These are phyloP conservation scores for Schlechtendalia chinensis DNA, from an alignment of 1,140 invertebrate genomes.

Conservation along the genomic window DNA sequence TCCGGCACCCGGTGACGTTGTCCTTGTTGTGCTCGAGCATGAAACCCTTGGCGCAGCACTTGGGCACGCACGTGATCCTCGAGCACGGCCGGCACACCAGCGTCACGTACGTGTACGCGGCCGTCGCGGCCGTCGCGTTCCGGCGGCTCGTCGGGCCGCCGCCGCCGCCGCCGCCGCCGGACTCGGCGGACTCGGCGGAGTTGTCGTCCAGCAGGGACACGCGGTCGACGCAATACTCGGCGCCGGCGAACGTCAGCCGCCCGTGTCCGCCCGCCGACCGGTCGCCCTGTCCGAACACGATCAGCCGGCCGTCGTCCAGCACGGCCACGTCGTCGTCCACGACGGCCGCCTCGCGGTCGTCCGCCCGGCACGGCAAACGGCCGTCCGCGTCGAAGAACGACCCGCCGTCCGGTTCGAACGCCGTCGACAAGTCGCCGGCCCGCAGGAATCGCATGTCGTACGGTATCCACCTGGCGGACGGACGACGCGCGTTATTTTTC, in stretches of 20 bases:
- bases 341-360: conserved; percentile 5
- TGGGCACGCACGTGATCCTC: conserved; percentile 40
- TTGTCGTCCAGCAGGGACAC: conserved; percentile 22
- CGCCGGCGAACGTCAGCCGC: not conserved
- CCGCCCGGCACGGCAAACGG: not conserved
- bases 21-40: conserved; percentile 9
- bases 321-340: conserved; percentile 37
- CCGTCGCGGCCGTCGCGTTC: not conserved
- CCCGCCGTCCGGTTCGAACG: not conserved
- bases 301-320: conserved; percentile 28
- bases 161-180: not conserved
- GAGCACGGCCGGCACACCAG: conserved; percentile 46
- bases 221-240: conserved; percentile 47
- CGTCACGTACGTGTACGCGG: conserved; percentile 14
- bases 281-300: not conserved
- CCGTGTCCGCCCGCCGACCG: not conserved
- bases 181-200: not conserved
- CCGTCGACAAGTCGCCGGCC: not conserved
- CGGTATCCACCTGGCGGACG: conserved; percentile 23
- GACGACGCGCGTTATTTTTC: not conserved
- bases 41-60: conserved; percentile 35
- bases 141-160: no score
- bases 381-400: conserved; percentile 19
- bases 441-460: not conserved
- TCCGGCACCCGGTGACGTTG: not conserved